Base-by-base conservation (phyloP, 2,888 invertebrate genomes). In the Platycheirus rosarum region DNA sequence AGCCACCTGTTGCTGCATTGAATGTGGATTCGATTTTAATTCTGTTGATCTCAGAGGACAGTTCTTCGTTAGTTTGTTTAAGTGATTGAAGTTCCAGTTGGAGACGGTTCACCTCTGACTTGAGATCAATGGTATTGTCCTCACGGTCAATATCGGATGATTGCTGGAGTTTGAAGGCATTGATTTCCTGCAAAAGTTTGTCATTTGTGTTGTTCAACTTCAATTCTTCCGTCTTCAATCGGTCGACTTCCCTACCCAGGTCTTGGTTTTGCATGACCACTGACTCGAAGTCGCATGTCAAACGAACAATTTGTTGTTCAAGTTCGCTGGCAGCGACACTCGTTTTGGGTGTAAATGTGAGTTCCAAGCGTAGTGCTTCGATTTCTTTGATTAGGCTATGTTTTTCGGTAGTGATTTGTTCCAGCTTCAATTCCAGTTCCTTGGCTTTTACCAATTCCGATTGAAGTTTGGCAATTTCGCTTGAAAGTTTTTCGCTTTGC, bases 11-110 rank as follows among this genome's bases (percentile, higher is more conserved):
- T 7, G 23, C 7, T 0, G 16, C 16, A 7, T 29, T 62, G 48
- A 78, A 68, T 9, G 74, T 32, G 0, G 73, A 49, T 14, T 66
- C 40, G 2, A 77, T 8, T 74, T 74, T 37, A 18, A 53, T 23
- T 26, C 32, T 32, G 65, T 37, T 53, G 16, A 44, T 68, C 80
- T 66, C 63, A 62, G 40, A 87, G 70, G 77, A 65, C 79, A 86
- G 71, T 42, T 84, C 70, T n/a, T 84, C 84, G 26, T 84, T 87
- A 84, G 13, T 88, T 85, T 26, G 87, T 48, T 87, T 90, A 76
- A 87, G 85, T 85, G 88, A 88, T 42, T 77, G 71, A 3, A 84
- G 20, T 44, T 78, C 76, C 4, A 73, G 48, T 13, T 84, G 77
- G 6, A 85, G 42, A n/a, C 18, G 23, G 44, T 51, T 51, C 1